Evolutionary conservation across 1,140 invertebrate genomes (phyloP).

Genomic region (Leptopilina clavipes): DNA sequence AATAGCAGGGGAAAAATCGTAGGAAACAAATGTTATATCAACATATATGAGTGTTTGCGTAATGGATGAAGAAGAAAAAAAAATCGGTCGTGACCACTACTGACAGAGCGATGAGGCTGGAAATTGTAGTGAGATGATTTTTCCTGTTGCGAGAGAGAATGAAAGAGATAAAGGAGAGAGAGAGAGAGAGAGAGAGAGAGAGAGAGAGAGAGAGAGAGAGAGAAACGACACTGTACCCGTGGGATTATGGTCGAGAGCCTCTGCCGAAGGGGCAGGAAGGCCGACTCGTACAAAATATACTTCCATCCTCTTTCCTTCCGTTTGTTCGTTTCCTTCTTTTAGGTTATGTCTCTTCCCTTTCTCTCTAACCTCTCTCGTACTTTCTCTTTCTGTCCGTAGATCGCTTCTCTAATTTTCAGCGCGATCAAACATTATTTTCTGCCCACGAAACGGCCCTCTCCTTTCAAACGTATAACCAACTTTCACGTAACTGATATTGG

Average conservation of each 20-base stretch:
- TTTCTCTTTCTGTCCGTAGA: constrained; percentile 47
- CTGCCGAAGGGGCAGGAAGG: constrained; percentile 43
- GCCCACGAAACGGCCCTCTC: constrained; percentile 37
- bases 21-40: too few species aligned
- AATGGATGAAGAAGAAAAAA: constrained; percentile 27
- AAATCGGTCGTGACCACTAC: constrained; percentile 47
- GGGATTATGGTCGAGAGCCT: constrained; percentile 53
- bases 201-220: constrained; percentile 36
- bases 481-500: constrained; percentile 64
- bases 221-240: constrained; percentile 42
- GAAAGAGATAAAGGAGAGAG: constrained; percentile 37
- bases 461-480: constrained; percentile 39
- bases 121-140: constrained; percentile 59
- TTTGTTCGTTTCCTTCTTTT: constrained; percentile 36
- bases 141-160: constrained; percentile 39
- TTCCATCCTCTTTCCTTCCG: constrained; percentile 2
- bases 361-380: constrained; percentile 36
- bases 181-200: too few species aligned
- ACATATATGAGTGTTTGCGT: too few species aligned
- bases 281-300: constrained; percentile 38
- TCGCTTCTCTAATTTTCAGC: constrained; percentile 67
- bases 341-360: too few species aligned
- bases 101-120: constrained; percentile 52
- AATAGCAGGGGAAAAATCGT: too few species aligned
- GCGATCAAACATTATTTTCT: constrained; percentile 67